These are phyloP conservation scores for Dynastes grantii DNA, from an alignment of 2,888 invertebrate species.

Conservation along the genomic window DNA sequence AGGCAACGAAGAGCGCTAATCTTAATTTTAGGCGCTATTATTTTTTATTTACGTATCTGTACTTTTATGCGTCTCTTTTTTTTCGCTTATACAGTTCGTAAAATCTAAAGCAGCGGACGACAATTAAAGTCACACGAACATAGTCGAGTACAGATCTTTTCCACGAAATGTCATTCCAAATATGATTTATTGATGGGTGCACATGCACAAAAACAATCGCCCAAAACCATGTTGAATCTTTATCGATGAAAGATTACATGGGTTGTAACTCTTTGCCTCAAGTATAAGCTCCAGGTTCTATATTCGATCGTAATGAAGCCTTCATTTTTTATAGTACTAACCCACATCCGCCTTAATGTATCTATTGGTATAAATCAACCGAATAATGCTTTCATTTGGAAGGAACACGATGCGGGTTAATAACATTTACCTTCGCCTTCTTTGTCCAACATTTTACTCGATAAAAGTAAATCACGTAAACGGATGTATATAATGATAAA, in stretches of 20 bases:
- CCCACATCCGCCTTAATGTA: slow-evolving; percentile 34
- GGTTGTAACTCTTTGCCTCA: slow-evolving; percentile 24
- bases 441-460: slow-evolving; percentile 7
- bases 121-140: background rate
- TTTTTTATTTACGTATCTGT: background rate
- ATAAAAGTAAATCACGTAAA: background rate
- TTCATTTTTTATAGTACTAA: slow-evolving; percentile 35
- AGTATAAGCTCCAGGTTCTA: slow-evolving; percentile 30
- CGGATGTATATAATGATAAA: too few relatives aligned
- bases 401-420: slow-evolving; percentile 36
- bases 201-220: slow-evolving; percentile 29
- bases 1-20: background rate
- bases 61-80: background rate
- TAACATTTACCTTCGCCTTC: slow-evolving; percentile 28
- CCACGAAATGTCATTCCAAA: slow-evolving; percentile 7
- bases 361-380: slow-evolving; percentile 44
- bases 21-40: background rate
- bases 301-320: slow-evolving; percentile 31
- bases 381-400: slow-evolving; percentile 30
- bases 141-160: background rate
- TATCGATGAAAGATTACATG: slow-evolving; percentile 29
- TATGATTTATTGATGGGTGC: slow-evolving; percentile 13
- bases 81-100: background rate
- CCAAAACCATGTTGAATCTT: slow-evolving; percentile 18
- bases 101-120: background rate